A percentile compares a stretch with the other conserved stretches of the same genome.
phyloP scores from a whole-genome alignment of 1,140 invertebrate genomes.

The Micrasema longulum region DNA sequence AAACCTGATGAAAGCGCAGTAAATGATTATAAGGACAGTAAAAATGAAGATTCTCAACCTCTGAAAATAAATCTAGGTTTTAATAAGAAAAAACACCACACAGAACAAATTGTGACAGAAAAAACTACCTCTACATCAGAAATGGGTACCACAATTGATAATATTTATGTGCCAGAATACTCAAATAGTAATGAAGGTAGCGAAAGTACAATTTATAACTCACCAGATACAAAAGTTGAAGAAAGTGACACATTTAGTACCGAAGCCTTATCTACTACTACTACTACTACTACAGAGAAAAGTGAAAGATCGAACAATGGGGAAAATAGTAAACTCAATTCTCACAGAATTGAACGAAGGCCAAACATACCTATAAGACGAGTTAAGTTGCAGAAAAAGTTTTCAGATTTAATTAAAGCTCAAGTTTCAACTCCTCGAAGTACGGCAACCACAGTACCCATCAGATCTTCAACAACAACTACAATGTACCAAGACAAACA shows the following conservation, averaged over 20 bases:
- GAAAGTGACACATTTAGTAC: background rate
- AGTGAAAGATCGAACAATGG: slow-evolving; percentile 44
- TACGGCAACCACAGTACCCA: slow-evolving; percentile 54
- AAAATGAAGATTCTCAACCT: slow-evolving; percentile 5
- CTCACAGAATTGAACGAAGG: slow-evolving; percentile 33
- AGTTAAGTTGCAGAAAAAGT: slow-evolving; percentile 52
- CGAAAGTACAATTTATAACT: background rate
- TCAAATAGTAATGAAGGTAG: slow-evolving; percentile 17
- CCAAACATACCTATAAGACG: slow-evolving; percentile 32
- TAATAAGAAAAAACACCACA: slow-evolving; percentile 25
- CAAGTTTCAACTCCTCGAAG: slow-evolving; percentile 57
- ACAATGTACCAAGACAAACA: background rate
- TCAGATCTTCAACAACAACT: slow-evolving; percentile 32
- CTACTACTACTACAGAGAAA: background rate
- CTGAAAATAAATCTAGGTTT: slow-evolving; percentile 9
- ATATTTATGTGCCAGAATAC: slow-evolving; percentile 18
- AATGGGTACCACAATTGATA: slow-evolving; percentile 33
- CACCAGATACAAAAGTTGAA: slow-evolving; percentile 1
- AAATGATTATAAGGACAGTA: background rate
- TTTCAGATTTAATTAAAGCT: slow-evolving; percentile 57
- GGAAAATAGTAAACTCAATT: slow-evolving; percentile 17
- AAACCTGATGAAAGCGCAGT: background rate
- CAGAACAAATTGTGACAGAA: slow-evolving; percentile 11
- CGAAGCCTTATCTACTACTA: background rate
- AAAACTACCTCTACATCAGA: background rate